phyloP scores from a whole-genome alignment of 2,888 invertebrate species.

The Coelopa pilipes region DNA sequence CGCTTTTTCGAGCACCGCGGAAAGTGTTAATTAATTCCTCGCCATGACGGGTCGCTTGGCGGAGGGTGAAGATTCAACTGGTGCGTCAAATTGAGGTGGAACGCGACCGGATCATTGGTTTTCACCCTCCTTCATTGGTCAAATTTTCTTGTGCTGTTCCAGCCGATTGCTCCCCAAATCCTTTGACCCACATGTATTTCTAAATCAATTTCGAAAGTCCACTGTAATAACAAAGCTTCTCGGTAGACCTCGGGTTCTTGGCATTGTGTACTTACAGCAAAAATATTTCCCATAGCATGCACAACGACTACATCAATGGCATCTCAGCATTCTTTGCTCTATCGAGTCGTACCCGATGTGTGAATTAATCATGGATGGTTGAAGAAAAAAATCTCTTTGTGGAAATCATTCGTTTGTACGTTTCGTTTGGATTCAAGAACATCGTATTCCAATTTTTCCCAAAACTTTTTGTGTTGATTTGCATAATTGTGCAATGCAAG shows the following conservation, averaged over 20 bases:
- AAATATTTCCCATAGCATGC: background rate
- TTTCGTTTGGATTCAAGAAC: too few species aligned
- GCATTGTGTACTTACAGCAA: too few species aligned
- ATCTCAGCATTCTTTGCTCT: background rate
- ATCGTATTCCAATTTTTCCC: too few species aligned
- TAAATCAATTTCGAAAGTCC: too few species aligned
- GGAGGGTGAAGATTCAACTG: background rate
- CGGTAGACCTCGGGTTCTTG: too few species aligned
- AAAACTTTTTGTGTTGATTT: too few species aligned
- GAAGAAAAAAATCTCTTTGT: slow-evolving; percentile 3
- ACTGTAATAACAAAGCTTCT: too few species aligned
- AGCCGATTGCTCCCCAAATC: too few species aligned
- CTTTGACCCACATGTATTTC: too few species aligned
- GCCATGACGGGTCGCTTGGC: background rate
- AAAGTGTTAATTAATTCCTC: slow-evolving; percentile 52
- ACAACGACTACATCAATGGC: background rate
- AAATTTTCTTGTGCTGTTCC: background rate
- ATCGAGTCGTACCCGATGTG: background rate
- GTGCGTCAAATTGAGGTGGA: background rate
- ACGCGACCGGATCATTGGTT: background rate
- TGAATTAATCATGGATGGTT: background rate
- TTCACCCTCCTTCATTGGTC: background rate
- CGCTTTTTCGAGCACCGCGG: background rate
- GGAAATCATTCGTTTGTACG: slow-evolving; percentile 2
- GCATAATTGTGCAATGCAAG: too few species aligned